Evolutionary conservation across 2,113 vertebrate genomes (phyloP).

Genomic region (Loxodonta africana): DNA sequence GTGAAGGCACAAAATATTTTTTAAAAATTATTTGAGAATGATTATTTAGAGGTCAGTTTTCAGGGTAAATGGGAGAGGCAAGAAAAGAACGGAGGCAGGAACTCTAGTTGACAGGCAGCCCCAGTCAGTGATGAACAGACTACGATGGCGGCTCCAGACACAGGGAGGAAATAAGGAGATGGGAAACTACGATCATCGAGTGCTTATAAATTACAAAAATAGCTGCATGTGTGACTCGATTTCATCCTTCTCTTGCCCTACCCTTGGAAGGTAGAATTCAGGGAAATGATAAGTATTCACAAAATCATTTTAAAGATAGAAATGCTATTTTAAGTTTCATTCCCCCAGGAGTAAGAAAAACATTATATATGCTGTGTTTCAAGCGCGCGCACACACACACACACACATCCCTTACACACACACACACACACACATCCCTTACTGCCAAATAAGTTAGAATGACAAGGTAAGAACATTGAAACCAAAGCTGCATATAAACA

Average conservation of each 20-base stretch:
- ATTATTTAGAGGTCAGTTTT: background rate
- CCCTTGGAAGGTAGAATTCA: constrained; percentile 18
- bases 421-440: background rate
- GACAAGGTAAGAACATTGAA: background rate
- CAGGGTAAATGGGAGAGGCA: background rate
- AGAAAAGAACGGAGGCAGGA: background rate
- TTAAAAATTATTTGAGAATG: background rate
- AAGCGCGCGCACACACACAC: background rate
- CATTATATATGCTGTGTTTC: background rate
- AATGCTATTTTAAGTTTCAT: constrained; percentile 37
- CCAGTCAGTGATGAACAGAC: background rate
- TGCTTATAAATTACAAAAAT: constrained; percentile 29
- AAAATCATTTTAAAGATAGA: constrained; percentile 45
- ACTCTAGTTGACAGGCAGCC: background rate
- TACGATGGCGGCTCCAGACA: background rate
- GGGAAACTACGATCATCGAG: background rate
- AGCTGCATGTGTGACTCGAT: background rate
- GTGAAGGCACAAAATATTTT: background rate
- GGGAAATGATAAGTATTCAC: constrained; percentile 21
- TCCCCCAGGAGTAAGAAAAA: constrained; percentile 31
- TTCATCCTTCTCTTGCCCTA: constrained; percentile 56
- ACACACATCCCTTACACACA: background rate
- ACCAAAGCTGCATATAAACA: background rate
- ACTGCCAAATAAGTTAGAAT: background rate
- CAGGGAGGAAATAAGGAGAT: background rate